phyloP scores from a whole-genome alignment of 2,113 vertebrate genomes.

The Rhadina sibilatrix region DNA sequence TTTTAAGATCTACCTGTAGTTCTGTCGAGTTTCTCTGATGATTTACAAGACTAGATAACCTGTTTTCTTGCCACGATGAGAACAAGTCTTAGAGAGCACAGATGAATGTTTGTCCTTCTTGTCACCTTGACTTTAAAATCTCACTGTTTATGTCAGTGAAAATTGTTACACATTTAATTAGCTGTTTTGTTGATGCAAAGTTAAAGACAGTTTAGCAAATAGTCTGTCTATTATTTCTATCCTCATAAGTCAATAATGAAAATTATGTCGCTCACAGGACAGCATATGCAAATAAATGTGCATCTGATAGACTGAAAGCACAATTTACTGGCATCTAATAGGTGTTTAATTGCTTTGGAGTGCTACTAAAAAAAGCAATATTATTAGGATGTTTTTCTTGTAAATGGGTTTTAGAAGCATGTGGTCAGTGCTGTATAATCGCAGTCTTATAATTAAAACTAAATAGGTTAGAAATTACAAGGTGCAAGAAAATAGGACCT shows the following conservation, averaged over 20 bases:
- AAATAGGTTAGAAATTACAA: slow-evolving; percentile 2
- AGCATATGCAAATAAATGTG: slow-evolving; percentile 19
- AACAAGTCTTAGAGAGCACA: neutral
- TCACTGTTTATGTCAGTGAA: neutral
- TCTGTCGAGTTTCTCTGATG: neutral
- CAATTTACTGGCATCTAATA: slow-evolving; percentile 8
- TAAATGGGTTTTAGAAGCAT: neutral
- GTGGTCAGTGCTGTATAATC: neutral
- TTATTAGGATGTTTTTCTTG: neutral
- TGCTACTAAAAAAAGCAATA: neutral
- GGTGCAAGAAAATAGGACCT: neutral
- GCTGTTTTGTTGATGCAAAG: neutral
- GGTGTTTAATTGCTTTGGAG: slow-evolving; percentile 29
- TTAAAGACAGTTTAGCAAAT: slow-evolving; percentile 20
- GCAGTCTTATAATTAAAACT: neutral
- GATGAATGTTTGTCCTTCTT: neutral
- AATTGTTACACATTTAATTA: neutral
- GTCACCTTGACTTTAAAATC: slow-evolving; percentile 21
- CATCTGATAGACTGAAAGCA: slow-evolving; percentile 1
- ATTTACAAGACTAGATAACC: neutral
- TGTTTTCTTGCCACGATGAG: neutral
- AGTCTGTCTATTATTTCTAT: neutral
- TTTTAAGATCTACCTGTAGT: neutral
- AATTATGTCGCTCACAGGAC: neutral
- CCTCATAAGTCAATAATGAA: slow-evolving; percentile 5